Evolutionary conservation across 2,888 invertebrate species (phyloP).

Genomic region (Neelides folsomi): DNA sequence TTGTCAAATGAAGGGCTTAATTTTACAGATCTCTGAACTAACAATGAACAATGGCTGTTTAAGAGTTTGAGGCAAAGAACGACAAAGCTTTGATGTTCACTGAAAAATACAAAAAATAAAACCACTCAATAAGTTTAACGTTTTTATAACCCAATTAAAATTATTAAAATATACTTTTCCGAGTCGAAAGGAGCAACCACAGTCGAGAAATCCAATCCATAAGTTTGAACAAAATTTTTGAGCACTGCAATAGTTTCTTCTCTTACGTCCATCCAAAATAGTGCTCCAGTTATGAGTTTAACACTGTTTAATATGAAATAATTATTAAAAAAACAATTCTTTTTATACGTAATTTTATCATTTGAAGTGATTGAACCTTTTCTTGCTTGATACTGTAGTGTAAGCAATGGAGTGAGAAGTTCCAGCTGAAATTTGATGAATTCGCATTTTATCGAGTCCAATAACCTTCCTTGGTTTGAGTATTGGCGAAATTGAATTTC

Average conservation of each 20-base stretch:
- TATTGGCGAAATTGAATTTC: constrained; percentile 48
- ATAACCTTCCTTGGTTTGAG: constrained; percentile 46
- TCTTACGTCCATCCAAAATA: constrained; percentile 50
- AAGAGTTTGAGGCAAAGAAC: constrained; percentile 45
- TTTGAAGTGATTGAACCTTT: constrained; percentile 31
- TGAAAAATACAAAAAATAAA: constrained; percentile 28
- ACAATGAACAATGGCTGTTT: constrained; percentile 47
- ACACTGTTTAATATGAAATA: background rate
- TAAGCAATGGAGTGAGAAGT: constrained; percentile 51
- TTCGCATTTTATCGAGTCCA: constrained; percentile 43
- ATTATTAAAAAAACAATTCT: constrained; percentile 6
- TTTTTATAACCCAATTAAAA: constrained; percentile 3
- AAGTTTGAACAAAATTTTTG: constrained; percentile 46
- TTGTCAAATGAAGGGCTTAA: constrained; percentile 41
- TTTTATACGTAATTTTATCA: no score
- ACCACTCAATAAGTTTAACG: background rate
- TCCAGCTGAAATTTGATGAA: constrained; percentile 51
- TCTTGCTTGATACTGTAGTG: constrained; percentile 43
- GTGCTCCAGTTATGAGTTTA: constrained; percentile 28
- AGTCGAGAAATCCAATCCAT: constrained; percentile 43
- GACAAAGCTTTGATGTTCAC: constrained; percentile 48
- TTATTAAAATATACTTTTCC: constrained; percentile 33
- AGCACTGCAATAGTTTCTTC: constrained; percentile 47
- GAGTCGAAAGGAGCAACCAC: constrained; percentile 41
- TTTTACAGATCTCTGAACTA: constrained; percentile 39